Percentiles rank a stretch among this genome's conserved stretches.
phyloP scores from a whole-genome alignment of 2,888 invertebrate genomes.

The Anoncus sp. region DNA sequence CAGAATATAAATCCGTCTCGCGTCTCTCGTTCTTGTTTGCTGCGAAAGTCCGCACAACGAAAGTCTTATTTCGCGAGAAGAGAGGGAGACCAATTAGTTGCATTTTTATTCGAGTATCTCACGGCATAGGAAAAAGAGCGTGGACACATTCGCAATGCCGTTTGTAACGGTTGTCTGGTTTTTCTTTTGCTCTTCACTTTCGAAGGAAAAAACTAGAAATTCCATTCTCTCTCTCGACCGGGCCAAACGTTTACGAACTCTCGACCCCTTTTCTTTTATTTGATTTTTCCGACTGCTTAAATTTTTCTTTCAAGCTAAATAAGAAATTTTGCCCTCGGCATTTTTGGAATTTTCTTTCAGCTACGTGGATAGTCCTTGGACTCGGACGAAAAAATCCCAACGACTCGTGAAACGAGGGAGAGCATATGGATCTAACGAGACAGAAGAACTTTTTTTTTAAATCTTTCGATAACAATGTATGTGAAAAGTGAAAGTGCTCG shows the following conservation, averaged over 20 bases:
- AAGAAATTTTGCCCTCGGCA: slow-evolving; percentile 48
- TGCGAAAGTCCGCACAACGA: slow-evolving; percentile 68
- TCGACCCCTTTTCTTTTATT: slow-evolving; percentile 59
- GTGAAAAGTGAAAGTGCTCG: slow-evolving; percentile 57
- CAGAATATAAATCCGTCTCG: slow-evolving; percentile 56
- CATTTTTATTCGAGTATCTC: slow-evolving; percentile 76
- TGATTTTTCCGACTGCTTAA: slow-evolving; percentile 59
- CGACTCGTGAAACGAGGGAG: slow-evolving; percentile 27
- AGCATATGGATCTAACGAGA: slow-evolving; percentile 44
- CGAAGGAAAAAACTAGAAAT: slow-evolving; percentile 52
- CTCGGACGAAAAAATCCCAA: slow-evolving; percentile 21
- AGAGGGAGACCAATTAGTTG: slow-evolving; percentile 81
- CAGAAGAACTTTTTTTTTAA: slow-evolving; percentile 22
- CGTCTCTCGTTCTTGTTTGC: slow-evolving; percentile 77
- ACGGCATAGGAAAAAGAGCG: slow-evolving; percentile 19
- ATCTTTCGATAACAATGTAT: slow-evolving; percentile 55
- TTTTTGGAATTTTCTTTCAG: slow-evolving; percentile 39
- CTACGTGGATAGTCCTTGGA: background rate
- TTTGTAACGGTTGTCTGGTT: slow-evolving; percentile 62
- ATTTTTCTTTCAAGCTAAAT: slow-evolving; percentile 37
- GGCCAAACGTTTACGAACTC: slow-evolving; percentile 58
- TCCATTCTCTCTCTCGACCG: slow-evolving; percentile 31
- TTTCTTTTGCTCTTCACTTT: slow-evolving; percentile 23
- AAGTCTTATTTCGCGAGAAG: slow-evolving; percentile 72
- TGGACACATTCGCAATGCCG: slow-evolving; percentile 72